A percentile compares a stretch with the other conserved stretches of the same genome.
These are phyloP conservation scores for Arizona elegans DNA, from an alignment of 2,113 vertebrate genomes.

Conservation along the genomic window DNA sequence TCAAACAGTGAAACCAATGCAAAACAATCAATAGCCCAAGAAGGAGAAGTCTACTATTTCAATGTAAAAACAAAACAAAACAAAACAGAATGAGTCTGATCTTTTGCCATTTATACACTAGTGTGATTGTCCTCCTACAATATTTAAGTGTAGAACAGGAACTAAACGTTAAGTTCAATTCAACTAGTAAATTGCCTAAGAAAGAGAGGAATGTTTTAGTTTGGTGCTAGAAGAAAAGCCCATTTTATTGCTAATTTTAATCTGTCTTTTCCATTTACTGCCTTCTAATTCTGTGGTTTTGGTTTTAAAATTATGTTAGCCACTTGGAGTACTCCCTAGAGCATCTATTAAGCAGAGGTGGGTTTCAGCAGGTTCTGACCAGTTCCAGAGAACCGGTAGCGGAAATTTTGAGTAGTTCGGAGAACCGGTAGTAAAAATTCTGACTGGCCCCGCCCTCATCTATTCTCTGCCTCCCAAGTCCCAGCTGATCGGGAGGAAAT, in stretches of 20 bases:
- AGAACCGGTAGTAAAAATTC: no score
- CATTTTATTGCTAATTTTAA: neutral
- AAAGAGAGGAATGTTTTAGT: neutral
- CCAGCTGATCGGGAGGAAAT: no score
- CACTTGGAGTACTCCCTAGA: neutral
- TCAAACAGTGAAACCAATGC: neutral
- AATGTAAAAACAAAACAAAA: neutral
- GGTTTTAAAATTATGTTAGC: neutral
- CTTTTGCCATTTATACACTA: neutral
- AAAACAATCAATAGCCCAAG: neutral
- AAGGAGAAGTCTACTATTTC: neutral
- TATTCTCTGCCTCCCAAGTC: no score
- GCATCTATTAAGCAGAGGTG: no score
- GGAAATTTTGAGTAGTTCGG: no score
- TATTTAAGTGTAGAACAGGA: neutral
- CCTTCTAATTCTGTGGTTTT: neutral
- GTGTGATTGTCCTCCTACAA: neutral
- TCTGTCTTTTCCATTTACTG: neutral
- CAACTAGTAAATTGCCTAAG: neutral
- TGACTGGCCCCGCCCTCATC: no score
- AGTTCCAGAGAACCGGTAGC: no score
- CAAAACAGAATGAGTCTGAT: neutral
- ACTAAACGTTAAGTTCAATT: neutral
- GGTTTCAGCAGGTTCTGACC: no score
- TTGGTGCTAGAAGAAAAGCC: neutral